phyloP scores from a whole-genome alignment of 1,140 invertebrate genomes.

The Achroia grisella region DNA sequence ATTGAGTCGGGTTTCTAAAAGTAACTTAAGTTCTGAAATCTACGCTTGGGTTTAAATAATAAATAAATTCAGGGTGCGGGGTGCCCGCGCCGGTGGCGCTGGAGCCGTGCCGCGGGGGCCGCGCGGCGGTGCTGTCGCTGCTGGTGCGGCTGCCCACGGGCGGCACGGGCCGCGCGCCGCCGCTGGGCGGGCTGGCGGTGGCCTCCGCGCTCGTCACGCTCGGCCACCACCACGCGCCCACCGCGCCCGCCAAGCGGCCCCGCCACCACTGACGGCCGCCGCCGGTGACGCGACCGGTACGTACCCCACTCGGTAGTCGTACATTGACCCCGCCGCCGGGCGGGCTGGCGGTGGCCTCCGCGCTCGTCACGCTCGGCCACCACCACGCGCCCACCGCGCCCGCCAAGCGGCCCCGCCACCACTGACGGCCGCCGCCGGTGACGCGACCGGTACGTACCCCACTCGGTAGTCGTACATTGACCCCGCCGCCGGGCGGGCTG shows the following conservation, averaged over 20 bases:
- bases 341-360: conserved; percentile 26
- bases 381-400: conserved; percentile 51
- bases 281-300: background rate
- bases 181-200: conserved; percentile 25
- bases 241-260: conserved; percentile 4
- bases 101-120: conserved; percentile 91
- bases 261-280: conserved; percentile 60
- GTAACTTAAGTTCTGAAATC: too few relatives aligned
- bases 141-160: conserved; percentile 79
- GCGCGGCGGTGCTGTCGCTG: conserved; percentile 93
- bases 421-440: conserved; percentile 62
- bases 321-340: conserved; percentile 3
- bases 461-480: too few relatives aligned
- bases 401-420: background rate
- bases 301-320: too few relatives aligned
- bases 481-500: conserved; percentile 1
- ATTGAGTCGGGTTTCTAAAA: too few relatives aligned
- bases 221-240: conserved; percentile 49
- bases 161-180: conserved; percentile 5
- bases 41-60: too few relatives aligned
- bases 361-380: conserved; percentile 77
- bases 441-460: background rate
- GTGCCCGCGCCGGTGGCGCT: conserved; percentile 93
- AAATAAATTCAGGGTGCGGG: conserved; percentile 32
- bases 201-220: conserved; percentile 78